Evolutionary conservation across 2,113 vertebrate genomes (phyloP).

Genomic region (Copsychus sechellarum): DNA sequence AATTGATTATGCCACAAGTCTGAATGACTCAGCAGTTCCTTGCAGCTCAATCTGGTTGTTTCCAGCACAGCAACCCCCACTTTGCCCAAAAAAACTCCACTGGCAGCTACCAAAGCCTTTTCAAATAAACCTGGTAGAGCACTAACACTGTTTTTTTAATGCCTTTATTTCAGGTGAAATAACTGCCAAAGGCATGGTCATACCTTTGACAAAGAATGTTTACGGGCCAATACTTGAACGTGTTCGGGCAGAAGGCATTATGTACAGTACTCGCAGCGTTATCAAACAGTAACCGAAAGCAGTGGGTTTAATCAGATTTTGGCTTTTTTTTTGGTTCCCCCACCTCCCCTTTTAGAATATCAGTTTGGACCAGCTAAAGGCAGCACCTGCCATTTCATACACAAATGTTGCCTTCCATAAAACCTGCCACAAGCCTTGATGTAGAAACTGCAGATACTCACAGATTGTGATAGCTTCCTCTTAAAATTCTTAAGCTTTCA

Average conservation of each 20-base stretch:
- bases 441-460: not conserved
- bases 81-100: not conserved
- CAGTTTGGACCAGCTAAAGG: not conserved
- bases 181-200: slow-evolving; percentile 83
- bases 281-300: slow-evolving; percentile 58
- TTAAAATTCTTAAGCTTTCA: not conserved
- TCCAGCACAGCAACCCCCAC: not conserved
- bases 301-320: not conserved
- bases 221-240: slow-evolving; percentile 84
- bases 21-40: not conserved
- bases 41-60: not conserved
- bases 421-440: not conserved
- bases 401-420: not conserved
- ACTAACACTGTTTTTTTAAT: not conserved
- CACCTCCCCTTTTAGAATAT: not conserved
- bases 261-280: slow-evolving; percentile 78
- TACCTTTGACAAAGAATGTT: slow-evolving; percentile 87
- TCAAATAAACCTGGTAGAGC: accelerated
- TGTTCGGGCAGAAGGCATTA: slow-evolving; percentile 87
- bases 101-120: not conserved
- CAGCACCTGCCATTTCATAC: not conserved
- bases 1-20: not conserved
- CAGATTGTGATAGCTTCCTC: not conserved
- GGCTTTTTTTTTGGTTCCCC: not conserved
- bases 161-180: slow-evolving; percentile 85